Base-by-base conservation (phyloP, 2,888 invertebrate species). In the Linnaemya tessellans region DNA sequence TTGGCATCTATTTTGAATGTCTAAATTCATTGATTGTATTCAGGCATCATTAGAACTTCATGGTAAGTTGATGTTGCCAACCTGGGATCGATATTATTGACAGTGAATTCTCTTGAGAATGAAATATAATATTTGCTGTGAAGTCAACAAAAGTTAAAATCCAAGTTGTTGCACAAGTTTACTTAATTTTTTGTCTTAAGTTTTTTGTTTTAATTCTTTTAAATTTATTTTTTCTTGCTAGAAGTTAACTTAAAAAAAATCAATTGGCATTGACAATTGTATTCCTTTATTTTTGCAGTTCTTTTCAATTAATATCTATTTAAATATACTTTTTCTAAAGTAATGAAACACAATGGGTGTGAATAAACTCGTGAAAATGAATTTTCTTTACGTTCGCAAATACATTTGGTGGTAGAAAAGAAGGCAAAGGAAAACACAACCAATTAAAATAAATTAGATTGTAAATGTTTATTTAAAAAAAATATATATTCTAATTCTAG, bases 401-500 rank as follows among this genome's bases (percentile, higher is more conserved):
- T 75, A 78, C 65, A 56, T 84, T 80, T 77, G 43, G 15, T 67
- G 58, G 43, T 41, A 56, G 56, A 51, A 65, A 54, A 65, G 41
- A 60, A 78, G 51, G 73, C 80, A 80, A 79, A 80, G 60, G 62
- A 62, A 74, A 65, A 60, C 22, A 35, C 46, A 49, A 67, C 56
- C 74, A 84, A 84, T 75, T 84, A 74, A 84, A 84, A 74, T 43
- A 68, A 85, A 71, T 81, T 68, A 80, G 49, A 67, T 80, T 3
- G 51, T 75, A 75, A 43, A 68, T 75, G 58, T 82, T 85, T 71
- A 71, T 70, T 74, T 79, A 30, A 43, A 56, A 38, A 56, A 30
- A 38, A 81, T 15, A 38, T 22, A 64, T 64, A 67, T 85, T 80
- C 82, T 85, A 85, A 82, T 85, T 85, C 82, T 85, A 85, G 85